Base-by-base conservation (phyloP, 2,113 vertebrate genomes). In the Lophotis ruficrista region DNA sequence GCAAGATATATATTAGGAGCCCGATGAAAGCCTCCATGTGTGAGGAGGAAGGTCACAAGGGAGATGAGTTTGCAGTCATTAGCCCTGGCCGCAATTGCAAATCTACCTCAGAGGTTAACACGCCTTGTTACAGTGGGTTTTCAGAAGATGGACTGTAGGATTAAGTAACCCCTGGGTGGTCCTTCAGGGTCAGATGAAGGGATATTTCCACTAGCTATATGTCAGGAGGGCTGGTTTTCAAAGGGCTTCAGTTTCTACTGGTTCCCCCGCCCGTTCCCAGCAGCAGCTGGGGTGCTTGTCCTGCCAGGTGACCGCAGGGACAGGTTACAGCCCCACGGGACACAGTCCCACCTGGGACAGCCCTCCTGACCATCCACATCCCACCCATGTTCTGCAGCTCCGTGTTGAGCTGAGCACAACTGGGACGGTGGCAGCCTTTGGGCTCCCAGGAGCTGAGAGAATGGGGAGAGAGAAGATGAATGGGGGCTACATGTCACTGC, bases 81-180 rank as follows among this genome's bases (percentile, higher is more conserved):
- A 83, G 83, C 51, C 79, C 83, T 9, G 79, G 72, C 87, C 47
- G 17, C 85, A 56, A 60, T 38, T 66, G 69, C 83, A 10, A 70
- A 72, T 37, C 75, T 35, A 38, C 79, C 93, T 89, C 64, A 4
- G 93, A 81, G 93, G 80, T 82, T 54, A 70, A 76, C 94, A 94
- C 94, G 83, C 89, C 92, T 96, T 90, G 73, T 82, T 72, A 41
- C 53, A 64, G 85, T 10, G 78, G 91, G 43, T 79, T 71, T 80
- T 53, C 80, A 85, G 79, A 82, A 65, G 87, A 82, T 76, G 91
- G 79, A 45, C 91, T 53, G 76, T 1, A 70, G 87, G 87, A 79
- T 85, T 37, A 41, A 83, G 54, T 12, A 43, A 77, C 58, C 93
- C 68, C 73, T 94, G 94, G 96, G 96, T 93, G 96, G 93, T 94